Conservation (phyloP, 2,888 invertebrate species). For the Lasioglossum vierecki region DNA sequence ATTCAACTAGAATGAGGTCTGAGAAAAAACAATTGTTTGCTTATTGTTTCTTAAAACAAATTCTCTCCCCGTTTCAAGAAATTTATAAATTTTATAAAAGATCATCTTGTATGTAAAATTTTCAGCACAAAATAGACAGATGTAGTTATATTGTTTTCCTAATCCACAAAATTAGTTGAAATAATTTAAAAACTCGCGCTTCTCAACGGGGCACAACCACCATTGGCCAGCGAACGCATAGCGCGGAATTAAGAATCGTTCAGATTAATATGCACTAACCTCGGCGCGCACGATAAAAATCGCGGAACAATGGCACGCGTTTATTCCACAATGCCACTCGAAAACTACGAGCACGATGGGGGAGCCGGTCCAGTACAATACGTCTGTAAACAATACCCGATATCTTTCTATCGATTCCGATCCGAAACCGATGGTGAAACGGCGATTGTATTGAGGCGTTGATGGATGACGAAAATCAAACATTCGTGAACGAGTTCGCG, state of each 20-base stretch:
- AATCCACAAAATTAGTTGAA: neutral
- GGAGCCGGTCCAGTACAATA: conserved; percentile 71
- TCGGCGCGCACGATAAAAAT: conserved; percentile 70
- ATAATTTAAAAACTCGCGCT: neutral
- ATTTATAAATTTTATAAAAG: neutral
- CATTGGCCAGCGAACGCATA: conserved; percentile 16
- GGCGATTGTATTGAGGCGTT: conserved; percentile 71
- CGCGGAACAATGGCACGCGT: conserved; percentile 75
- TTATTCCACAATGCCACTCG: conserved; percentile 80
- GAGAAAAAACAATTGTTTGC: neutral
- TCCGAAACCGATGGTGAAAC: conserved; percentile 77
- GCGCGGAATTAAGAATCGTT: conserved; percentile 54
- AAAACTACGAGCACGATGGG: conserved; percentile 75
- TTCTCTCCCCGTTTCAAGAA: neutral
- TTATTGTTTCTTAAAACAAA: neutral
- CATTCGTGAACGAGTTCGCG: neutral
- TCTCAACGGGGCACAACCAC: neutral
- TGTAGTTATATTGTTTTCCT: no score
- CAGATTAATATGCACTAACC: conserved; percentile 69
- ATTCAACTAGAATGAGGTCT: neutral
- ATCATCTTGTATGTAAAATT: neutral
- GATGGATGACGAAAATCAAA: conserved; percentile 12
- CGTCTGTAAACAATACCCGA: conserved; percentile 76
- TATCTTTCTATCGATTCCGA: conserved; percentile 77
- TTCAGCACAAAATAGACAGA: neutral